phyloP scores from a whole-genome alignment of 37 sponge, comb jelly and placozoan genomes.

The Halisarca cf. caerulea region DNA sequence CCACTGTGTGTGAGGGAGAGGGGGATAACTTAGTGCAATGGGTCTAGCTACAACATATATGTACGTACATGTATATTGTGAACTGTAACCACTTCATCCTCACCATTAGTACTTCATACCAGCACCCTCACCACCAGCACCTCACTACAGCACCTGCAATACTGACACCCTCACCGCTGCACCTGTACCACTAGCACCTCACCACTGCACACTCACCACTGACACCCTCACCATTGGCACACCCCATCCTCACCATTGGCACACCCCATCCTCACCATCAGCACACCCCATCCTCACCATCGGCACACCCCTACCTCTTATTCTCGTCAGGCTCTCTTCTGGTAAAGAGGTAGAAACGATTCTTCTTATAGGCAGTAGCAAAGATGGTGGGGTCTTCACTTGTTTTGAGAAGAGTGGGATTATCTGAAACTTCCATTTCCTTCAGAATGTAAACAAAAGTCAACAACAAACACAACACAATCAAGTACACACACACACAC shows the following conservation, averaged over 20 bases:
- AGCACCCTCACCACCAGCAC: neutral
- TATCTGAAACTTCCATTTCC: conserved; percentile 88
- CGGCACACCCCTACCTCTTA: conserved; percentile 64
- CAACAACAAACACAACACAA: neutral
- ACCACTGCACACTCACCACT: neutral
- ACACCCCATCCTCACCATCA: too few species aligned
- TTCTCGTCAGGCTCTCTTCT: conserved; percentile 84
- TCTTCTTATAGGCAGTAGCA: conserved; percentile 90
- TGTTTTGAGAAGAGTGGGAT: conserved; percentile 71
- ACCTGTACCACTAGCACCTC: neutral
- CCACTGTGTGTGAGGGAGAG: conserved; percentile 24
- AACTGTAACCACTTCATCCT: neutral
- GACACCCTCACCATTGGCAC: neutral
- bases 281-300: conserved; percentile 83
- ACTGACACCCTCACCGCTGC: neutral
- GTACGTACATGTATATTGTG: neutral
- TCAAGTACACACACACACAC: neutral
- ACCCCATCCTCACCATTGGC: too few species aligned
- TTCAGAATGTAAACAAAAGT: neutral
- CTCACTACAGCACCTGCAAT: neutral
- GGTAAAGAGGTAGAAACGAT: conserved; percentile 94
- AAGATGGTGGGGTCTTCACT: conserved; percentile 87
- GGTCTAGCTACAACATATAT: conserved; percentile 11
- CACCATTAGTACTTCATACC: neutral
- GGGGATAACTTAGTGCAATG: too few species aligned